Evolutionary conservation across 2,888 invertebrate genomes (phyloP), one percentile per base, ranked within the genome.

Genomic region (Leucoma salicis): DNA sequence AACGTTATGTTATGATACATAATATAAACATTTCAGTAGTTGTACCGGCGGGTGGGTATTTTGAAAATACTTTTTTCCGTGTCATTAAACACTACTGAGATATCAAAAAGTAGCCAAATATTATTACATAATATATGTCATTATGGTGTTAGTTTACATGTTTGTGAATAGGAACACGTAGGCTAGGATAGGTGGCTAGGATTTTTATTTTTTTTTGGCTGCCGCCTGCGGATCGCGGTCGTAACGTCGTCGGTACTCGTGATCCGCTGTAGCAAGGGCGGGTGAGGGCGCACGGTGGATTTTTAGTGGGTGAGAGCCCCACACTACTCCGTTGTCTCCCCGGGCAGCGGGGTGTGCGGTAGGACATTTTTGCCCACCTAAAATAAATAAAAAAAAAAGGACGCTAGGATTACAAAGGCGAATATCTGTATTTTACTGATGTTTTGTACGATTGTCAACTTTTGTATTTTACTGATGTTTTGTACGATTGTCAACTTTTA

Each of bases 1-100:
- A n/a, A n/a, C n/a, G n/a, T n/a, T 73, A 73, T 64, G 67, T 78
- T 72, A 68, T 70, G 62, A 61, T 73, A 74, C 66, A 77, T 79
- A 78, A 79, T 78, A 21, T 74, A 68, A 50, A 51, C 52, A 60
- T 74, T 78, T 70, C 54, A 53, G 66, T 65, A 65, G 66, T 64
- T 53, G 53, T n/a, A n/a, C n/a, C 54, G 60, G 55, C 54, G 55
- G 57, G 64, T 68, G 69, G 49, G 66, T 77, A 82, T 83, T 85
- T n/a, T n/a, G n/a, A n/a, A n/a, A n/a, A n/a, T n/a, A n/a, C n/a
- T n/a, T n/a, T n/a, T n/a, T 82, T 78, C 78, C 66, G 71, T 70
- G 68, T 76, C 82, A 85, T 85, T 85, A 81, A 78, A 63, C 70
- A 44, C 10, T 46, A 44, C 50, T 48, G 61, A 60, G 53, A 53